Base-by-base conservation (phyloP, 2,113 vertebrate species). In the Urocitellus parryii region DNA sequence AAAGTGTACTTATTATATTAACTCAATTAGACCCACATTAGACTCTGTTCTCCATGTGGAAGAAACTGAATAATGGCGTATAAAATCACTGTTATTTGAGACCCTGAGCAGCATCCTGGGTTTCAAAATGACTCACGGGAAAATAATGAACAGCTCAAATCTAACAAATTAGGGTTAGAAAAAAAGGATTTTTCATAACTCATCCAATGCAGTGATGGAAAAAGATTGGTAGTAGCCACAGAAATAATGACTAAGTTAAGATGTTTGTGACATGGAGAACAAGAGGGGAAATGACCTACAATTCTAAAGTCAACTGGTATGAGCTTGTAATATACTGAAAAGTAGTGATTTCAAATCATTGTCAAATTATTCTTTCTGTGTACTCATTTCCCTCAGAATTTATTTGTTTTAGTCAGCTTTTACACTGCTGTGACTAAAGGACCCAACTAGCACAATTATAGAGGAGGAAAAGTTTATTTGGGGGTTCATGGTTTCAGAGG, bases 1-100 rank as follows among this genome's bases (percentile, higher is more conserved):
- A 97, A 90, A 72, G 73, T 73, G 22, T 89, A 96, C 97, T 98
- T 98, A 96, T 83, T 92, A 81, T 91, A 81, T 96, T 97, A 97
- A 97, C 97, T 97, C 94, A 89, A 93, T 98, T 95, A 96, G 80
- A 42, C 85, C 80, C 77, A 48, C 67, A n/a, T 8, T 37, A 72
- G 84, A 74, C 45, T 79, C 89, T 91, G 45, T 89, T 80, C 91
- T 96, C 87, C 63, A 4, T 25, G 84, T 88, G 72, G 83, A 90
- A 90, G 68, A 90, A 67, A 51, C 13, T 8, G 67, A 97, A 92
- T 67, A 95, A 88, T 34, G 87, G 80, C 45, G 29, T 25, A 77
- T 56, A 73, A 86, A 96, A 85, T 74, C 61, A 91, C 72, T 72
- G 58, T 81, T 84, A 96, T 93, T 76, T 76, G 61, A 92, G 42